These are phyloP conservation scores for cattle (Bos taurus) DNA, from an alignment of 2,113 vertebrate species.

Conservation along the genomic window ARS-UCD2.0 NC_037347.1:33675501-33676000, in stretches of 20 bases:
- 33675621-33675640: background rate
- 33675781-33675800: background rate
- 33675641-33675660: background rate
- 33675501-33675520: background rate
- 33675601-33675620: background rate
- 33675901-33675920: background rate
- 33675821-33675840: background rate
- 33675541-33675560: background rate
- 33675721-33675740: background rate
- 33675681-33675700: background rate
- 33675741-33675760: background rate
- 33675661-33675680: background rate
- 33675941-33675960: background rate
- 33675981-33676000: background rate
- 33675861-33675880: background rate
- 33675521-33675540: background rate
- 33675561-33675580: background rate
- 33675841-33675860: background rate
- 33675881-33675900: background rate
- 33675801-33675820: background rate
- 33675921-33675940: background rate
- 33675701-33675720: background rate
- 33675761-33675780: background rate
- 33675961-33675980: background rate
- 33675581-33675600: background rate